Evolutionary conservation across 2,113 vertebrate species (phyloP).

Genomic region (Micronisus gabar): DNA sequence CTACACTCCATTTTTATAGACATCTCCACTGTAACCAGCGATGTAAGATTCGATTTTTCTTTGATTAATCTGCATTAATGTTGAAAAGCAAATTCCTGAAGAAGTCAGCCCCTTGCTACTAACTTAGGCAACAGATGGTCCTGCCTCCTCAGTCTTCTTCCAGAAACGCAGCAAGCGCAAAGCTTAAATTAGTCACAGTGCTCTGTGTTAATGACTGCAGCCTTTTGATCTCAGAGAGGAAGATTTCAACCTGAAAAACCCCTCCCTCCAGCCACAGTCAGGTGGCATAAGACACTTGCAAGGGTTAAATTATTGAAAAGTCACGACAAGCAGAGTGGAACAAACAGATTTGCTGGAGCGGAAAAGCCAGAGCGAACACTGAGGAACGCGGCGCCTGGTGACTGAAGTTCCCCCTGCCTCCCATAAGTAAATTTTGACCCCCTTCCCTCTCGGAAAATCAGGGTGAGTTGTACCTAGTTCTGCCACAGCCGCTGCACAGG

Average conservation of each 20-base stretch:
- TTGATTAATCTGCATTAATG: background rate
- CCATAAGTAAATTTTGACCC: background rate
- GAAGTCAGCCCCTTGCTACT: background rate
- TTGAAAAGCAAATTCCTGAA: background rate
- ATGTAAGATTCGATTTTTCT: accelerated
- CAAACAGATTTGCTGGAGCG: background rate
- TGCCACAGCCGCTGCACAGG: constrained; percentile 81
- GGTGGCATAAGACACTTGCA: background rate
- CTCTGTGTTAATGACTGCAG: background rate
- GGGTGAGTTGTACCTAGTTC: constrained; percentile 77
- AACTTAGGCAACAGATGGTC: background rate
- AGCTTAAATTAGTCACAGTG: background rate
- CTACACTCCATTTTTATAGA: background rate
- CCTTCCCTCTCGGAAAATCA: background rate
- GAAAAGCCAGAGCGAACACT: background rate
- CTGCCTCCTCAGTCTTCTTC: background rate
- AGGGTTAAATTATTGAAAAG: background rate
- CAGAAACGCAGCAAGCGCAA: background rate
- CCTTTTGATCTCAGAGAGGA: accelerated
- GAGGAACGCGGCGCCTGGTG: accelerated
- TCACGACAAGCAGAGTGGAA: background rate
- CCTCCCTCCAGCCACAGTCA: background rate
- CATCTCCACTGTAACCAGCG: background rate
- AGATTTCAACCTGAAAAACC: background rate
- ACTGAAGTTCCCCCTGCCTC: background rate